A percentile compares a stretch with the other conserved stretches of the same genome.
phyloP scores from a whole-genome alignment of 2,888 invertebrate species.

The Leptinotarsa haldemani region DNA sequence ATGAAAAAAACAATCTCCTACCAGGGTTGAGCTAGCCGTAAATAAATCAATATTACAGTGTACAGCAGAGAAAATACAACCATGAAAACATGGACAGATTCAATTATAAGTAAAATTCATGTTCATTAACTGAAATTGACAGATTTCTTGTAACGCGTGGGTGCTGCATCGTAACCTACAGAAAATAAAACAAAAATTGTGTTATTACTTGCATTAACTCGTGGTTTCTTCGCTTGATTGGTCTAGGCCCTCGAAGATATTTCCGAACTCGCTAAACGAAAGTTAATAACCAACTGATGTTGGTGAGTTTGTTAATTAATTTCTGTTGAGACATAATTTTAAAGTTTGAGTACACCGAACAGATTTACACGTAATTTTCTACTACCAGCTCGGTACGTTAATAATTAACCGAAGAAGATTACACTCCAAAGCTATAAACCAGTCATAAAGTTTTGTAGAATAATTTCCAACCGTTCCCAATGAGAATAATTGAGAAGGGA shows the following conservation, averaged over 20 bases:
- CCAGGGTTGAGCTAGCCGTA: too few species aligned
- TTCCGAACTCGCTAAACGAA: conserved; percentile 24
- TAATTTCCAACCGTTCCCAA: conserved; percentile 41
- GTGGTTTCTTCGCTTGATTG: conserved; percentile 1
- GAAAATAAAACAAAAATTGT: too few species aligned
- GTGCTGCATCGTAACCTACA: too few species aligned
- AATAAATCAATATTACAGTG: too few species aligned
- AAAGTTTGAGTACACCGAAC: conserved; percentile 44
- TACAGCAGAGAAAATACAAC: too few species aligned
- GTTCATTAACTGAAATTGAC: too few species aligned
- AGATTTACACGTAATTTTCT: conserved; percentile 48
- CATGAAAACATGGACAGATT: too few species aligned
- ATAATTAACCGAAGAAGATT: conserved; percentile 43
- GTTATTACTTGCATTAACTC: too few species aligned
- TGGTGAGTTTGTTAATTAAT: conserved; percentile 49
- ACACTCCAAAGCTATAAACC: conserved; percentile 44
- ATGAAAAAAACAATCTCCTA: too few species aligned
- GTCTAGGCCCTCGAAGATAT: not conserved
- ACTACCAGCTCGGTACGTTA: conserved; percentile 40
- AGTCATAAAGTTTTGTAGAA: conserved; percentile 42
- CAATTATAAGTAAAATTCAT: not conserved
- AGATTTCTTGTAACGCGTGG: too few species aligned
- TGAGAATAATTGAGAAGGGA: conserved; percentile 33
- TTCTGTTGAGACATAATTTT: conserved; percentile 46
- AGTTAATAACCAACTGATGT: conserved; percentile 34